Evolutionary conservation across 2,797 vertebrate genomes (phyloP), one percentile per base, ranked within the genome.

Genomic region (Hypotaenidia okinawae): DNA sequence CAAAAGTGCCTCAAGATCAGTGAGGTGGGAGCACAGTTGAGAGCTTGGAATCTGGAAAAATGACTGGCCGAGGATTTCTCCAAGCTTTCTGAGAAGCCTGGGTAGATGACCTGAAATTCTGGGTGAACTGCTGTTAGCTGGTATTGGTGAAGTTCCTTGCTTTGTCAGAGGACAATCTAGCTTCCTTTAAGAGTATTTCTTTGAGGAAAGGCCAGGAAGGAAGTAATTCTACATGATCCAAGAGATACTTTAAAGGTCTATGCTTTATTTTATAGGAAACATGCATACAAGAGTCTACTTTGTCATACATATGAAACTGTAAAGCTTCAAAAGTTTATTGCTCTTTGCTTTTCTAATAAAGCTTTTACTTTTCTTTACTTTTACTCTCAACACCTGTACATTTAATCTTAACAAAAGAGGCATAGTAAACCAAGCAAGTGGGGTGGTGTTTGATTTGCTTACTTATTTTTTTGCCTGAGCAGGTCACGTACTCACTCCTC

Each of bases 401-500:
- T 78, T 87, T 90, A 66, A 87, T 86, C 57, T 82, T 87, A 69
- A 86, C 27, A 59, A 81, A 90, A 93, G 83, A 51, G 77, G 49
- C 57, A 35, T 13, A 33, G 78, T 77, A 33, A 89, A 49, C 57
- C 3, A 24, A 85, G 72, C 63, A 70, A 92, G 74, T 64, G 75
- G 67, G 93, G 25, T 49, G 57, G 30, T 58, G 35, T 79, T 95
- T 63, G 57, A 2, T 90, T 84, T 92, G 81, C 66, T 93, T 94
- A 61, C 37, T 79, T 86, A 55, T n/a, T 87, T 94, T 96, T 95
- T 77, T 94, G 69, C 73, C 85, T 88, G 90, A 93, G 73, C 76
- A 81, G 85, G 76, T 75, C 51, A 37, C 2, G 17, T 90, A 78
- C 76, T 63, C 0, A 0, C 62, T 95, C 19, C 35, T 69, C 43